Base-by-base conservation (phyloP, 2,888 invertebrate species). In the Nomada flava region DNA sequence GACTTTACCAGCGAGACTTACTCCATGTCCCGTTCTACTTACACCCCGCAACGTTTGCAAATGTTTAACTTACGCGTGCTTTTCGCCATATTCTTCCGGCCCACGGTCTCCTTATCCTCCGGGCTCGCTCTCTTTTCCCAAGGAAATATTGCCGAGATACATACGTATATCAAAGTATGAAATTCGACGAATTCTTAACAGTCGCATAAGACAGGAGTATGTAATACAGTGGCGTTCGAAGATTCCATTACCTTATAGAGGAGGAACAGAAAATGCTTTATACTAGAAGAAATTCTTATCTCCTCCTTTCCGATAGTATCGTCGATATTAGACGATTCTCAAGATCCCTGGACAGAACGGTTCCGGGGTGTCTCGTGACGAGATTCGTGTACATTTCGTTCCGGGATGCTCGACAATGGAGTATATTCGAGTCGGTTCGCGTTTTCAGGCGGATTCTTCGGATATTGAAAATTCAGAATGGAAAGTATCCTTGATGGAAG, bases 21-120 rank as follows among this genome's bases (percentile, higher is more conserved):
- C 73, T 79, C 79, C 82, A 84, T 84, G 85, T 79, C 81, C 82
- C 84, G 81, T 84, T 88, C 88, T 85, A 85, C 86, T 88, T 89
- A 89, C 88, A 88, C 88, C 83, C 86, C 70, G 83, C 85, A 70
- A 84, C 78, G 82, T 91, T 91, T 90, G 90, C 91, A 91, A 91
- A 91, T 91, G 91, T 91, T 91, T 90, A 90, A 88, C 85, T 88
- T 80, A 65, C 76, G 60, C 75, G 53, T 74, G 63, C 68, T 71
- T 81, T 52, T 36, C 36, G 64, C 67, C 87, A 71, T 81, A 82
- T 77, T 81, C 76, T 64, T 67, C 36, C 5, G 18, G 57, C 44
- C 60, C 29, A n/a, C 71, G 15, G 67, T 57, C n/a, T 52, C 10
- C n/a, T 18, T 15, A 63, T 7, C 63, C n/a, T 9, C 26, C 44